Base-by-base conservation (phyloP, 2,113 vertebrate species). In the Psammodynastes pulverulentus region DNA sequence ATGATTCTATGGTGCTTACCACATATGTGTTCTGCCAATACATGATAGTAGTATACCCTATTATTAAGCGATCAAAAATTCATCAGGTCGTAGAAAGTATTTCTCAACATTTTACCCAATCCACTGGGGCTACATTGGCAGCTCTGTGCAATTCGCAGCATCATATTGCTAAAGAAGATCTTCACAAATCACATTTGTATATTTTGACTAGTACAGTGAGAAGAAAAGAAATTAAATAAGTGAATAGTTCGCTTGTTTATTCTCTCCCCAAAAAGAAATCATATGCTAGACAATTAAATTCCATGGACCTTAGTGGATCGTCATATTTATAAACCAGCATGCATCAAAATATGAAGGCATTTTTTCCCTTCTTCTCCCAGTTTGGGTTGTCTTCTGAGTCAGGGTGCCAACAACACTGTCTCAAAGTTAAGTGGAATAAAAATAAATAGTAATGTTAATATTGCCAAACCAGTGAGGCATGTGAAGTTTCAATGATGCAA, bases 1-100 rank as follows among this genome's bases (percentile, higher is more conserved):
- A 96, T 97, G 96, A 97, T 98, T 97, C 97, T 95, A 96, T 92
- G 95, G 95, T 94, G 54, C 84, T 97, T 94, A 97, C 95, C 96
- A 95, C 94, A 95, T 94, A 92, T 89, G 95, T 93, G 96, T 96
- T 96, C 95, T 96, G 96, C 96, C 97, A 97, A 96, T 94, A 95
- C 95, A 94, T 94, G 94, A 95, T 96, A 92, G 94, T 96, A 94
- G 19, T 62, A 92, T 58, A 97, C 95, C 90, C 93, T 96, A 9
- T 97, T 95, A 97, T 98, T 97, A 97, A 95, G 96, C 94, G 95
- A 94, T 96, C 94, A 96, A 93, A 92, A 94, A 92, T 93, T 93
- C 88, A 95, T 97, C 94, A 95, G 92, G 95, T 97, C 94, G 96
- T 94, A 97, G 95, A 94, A 94, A 94, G 84, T 94, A 94, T 89